phyloP scores from a whole-genome alignment of 2,888 invertebrate species.

The Arrhopalites spinosus region DNA sequence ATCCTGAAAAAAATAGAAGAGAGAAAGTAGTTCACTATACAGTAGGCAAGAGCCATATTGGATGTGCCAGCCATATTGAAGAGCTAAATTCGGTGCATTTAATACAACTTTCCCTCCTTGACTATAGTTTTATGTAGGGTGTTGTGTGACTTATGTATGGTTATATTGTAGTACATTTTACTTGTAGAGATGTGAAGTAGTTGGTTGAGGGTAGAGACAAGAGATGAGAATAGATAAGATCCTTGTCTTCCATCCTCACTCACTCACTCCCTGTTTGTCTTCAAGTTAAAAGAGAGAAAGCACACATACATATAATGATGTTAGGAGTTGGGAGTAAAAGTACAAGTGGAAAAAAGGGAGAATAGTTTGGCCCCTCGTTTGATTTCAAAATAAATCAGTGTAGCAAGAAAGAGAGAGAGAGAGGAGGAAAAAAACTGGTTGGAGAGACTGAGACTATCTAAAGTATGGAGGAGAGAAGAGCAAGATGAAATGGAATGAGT shows the following conservation, averaged over 20 bases:
- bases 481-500: slow-evolving; percentile 12
- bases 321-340: neutral
- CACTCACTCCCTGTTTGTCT: slow-evolving; percentile 16
- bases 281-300: slow-evolving; percentile 6
- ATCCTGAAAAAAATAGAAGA: no score
- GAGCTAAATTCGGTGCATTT: slow-evolving; percentile 7
- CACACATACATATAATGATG: neutral
- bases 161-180: neutral
- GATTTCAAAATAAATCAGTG: slow-evolving; percentile 16
- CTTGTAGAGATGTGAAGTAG: neutral
- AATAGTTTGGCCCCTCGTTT: neutral
- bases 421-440: neutral
- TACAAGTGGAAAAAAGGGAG: neutral
- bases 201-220: neutral
- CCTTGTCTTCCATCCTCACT: slow-evolving; percentile 23
- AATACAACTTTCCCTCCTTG: slow-evolving; percentile 18
- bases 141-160: neutral
- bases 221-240: slow-evolving; percentile 22
- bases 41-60: neutral
- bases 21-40: no score
- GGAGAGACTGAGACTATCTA: neutral
- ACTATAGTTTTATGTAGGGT: neutral
- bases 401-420: neutral
- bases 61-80: neutral
- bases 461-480: neutral